These are phyloP conservation scores for Eupithecia subfuscata DNA, from an alignment of 2,888 invertebrate species.

Conservation along the genomic window DNA sequence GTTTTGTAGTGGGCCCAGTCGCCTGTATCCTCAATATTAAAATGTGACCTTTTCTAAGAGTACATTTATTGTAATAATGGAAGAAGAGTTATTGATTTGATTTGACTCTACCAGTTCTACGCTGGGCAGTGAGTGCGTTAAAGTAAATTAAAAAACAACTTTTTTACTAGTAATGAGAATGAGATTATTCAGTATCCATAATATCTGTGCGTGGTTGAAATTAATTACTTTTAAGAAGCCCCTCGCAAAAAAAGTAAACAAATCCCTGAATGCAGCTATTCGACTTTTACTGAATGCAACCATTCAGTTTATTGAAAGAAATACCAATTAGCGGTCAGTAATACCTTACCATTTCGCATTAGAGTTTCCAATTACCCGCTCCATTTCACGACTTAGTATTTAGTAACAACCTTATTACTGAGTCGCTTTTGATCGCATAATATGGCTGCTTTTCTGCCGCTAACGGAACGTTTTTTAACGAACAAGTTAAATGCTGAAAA, in stretches of 20 bases:
- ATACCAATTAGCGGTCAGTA: constrained; percentile 33
- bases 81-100: too few relatives aligned
- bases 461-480: constrained; percentile 70
- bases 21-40: too few relatives aligned
- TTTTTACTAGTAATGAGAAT: background rate
- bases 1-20: too few relatives aligned
- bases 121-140: too few relatives aligned
- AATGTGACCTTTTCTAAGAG: too few relatives aligned
- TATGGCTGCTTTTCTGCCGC: constrained; percentile 59
- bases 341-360: constrained; percentile 38
- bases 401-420: constrained; percentile 63
- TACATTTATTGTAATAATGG: too few relatives aligned
- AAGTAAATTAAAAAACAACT: too few relatives aligned
- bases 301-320: constrained; percentile 22
- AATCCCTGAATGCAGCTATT: constrained; percentile 2
- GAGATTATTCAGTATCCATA: background rate
- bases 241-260: background rate
- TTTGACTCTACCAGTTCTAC: too few relatives aligned
- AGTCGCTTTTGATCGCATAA: constrained; percentile 63
- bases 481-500: constrained; percentile 69
- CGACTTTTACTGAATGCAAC: constrained; percentile 1
- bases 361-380: constrained; percentile 53
- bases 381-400: constrained; percentile 49
- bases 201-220: background rate
- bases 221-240: background rate